Percentiles rank a stretch among this genome's conserved stretches.
Evolutionary conservation across 2,888 invertebrate genomes (phyloP).

Genomic region (Hoplodrina ambigua): DNA sequence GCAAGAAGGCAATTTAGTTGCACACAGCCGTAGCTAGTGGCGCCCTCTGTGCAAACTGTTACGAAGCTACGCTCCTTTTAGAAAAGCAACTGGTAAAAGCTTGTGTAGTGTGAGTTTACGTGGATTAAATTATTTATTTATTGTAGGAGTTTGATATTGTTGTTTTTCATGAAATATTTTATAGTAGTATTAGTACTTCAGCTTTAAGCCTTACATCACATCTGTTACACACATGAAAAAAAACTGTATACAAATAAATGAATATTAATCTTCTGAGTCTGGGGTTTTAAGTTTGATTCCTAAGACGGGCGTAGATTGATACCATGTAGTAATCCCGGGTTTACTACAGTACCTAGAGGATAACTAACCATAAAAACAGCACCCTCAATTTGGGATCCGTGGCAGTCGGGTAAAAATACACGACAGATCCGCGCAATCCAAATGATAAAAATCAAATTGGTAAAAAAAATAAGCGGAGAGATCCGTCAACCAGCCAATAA

Average conservation of each 20-base stretch:
- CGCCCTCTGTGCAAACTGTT: conserved; percentile 15
- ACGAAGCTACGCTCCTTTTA: neutral
- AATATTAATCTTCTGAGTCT: no score
- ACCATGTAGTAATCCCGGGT: no score
- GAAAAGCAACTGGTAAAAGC: conserved; percentile 6
- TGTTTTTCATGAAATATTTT: neutral
- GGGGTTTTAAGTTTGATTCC: no score
- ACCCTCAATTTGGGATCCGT: neutral
- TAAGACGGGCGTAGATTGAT: no score
- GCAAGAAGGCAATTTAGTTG: conserved; percentile 23
- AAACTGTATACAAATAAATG: no score
- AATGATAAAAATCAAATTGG: conserved; percentile 24
- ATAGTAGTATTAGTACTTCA: no score
- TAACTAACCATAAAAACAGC: no score
- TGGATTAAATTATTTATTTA: neutral
- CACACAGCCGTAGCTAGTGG: neutral
- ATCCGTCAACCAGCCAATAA: conserved; percentile 48
- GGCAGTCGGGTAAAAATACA: neutral
- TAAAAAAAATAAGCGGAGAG: conserved; percentile 25
- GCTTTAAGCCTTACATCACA: no score
- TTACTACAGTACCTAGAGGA: no score
- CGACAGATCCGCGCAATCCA: neutral
- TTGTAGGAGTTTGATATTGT: neutral
- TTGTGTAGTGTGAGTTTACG: neutral
- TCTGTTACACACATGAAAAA: no score